Conservation (phyloP, 2,797 vertebrate genomes). For the Sylvia borin region DNA sequence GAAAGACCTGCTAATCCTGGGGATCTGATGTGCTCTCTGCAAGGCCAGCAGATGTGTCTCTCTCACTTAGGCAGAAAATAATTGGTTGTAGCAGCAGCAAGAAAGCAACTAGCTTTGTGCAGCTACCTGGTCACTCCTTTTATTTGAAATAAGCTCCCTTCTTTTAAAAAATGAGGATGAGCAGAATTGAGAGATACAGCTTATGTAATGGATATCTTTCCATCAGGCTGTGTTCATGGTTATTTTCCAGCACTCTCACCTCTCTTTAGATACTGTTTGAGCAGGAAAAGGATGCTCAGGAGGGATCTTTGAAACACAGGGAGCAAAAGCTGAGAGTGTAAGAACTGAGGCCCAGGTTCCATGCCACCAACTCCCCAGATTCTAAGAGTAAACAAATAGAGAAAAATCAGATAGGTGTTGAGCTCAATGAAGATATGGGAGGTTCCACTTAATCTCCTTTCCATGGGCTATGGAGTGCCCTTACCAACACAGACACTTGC, state of each 20-base stretch:
- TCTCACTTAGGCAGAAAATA: not conserved
- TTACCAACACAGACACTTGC: not conserved
- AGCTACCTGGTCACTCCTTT: not conserved
- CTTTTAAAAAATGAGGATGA: not conserved
- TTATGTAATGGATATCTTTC: not conserved
- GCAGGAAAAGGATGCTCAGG: not conserved
- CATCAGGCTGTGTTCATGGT: not conserved
- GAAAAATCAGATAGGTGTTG: not conserved
- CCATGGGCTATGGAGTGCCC: not conserved
- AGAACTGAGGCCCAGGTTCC: not conserved
- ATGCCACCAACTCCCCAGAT: not conserved
- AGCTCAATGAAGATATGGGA: not conserved
- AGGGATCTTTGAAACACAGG: not conserved
- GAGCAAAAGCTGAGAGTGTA: not conserved
- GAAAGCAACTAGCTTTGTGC: not conserved
- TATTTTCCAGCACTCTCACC: not conserved
- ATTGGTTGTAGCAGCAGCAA: not conserved
- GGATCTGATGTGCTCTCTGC: not conserved
- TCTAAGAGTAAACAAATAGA: not conserved
- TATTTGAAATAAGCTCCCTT: not conserved
- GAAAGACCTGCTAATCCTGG: conserved; percentile 49
- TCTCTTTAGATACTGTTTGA: not conserved
- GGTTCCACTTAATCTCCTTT: not conserved
- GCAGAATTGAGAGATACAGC: not conserved
- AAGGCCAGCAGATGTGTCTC: not conserved